Evolutionary conservation across 2,888 invertebrate genomes (phyloP), one percentile per base, ranked within the genome.

Genomic region (Pseudeuparius sepicola): DNA sequence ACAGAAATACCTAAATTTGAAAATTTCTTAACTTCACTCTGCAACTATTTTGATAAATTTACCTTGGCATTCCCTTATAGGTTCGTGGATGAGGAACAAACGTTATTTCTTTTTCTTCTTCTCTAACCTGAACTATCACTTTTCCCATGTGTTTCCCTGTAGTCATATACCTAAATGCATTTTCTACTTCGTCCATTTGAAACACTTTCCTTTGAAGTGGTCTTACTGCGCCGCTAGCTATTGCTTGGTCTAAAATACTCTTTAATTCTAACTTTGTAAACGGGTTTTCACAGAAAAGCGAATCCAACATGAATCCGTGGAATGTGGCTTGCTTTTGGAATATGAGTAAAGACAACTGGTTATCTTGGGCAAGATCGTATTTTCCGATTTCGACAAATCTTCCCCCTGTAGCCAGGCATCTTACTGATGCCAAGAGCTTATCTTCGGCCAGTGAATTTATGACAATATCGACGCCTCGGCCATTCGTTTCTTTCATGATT

Each of bases 401-500:
- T 7, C 89, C 78, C 1, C 68, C 64, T 2, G 47, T 47, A 1
- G 67, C 73, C 5, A 79, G 56, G 45, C 79, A 79, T 3, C 75
- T 63, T 0, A 77, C 58, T 0, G 78, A 78, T 0, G 78, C 84
- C 52, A 75, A 70, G 1, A 96, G 68, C 60, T 94, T 94, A 28
- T 96, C 93, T 52, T 89, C 93, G 1, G 93, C 77, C 25, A 97
- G 64, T 0, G 92, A 93, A 60, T 97, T 97, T 4, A 90, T 64
- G 9, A 96, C 85, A 35, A 93, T 64, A 54, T 97, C 88, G 0
- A 97, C 94, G 24, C 94, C 93, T 48, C 70, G 69, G 6, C 94
- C 93, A 4, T 79, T 69, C 0, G 94, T 94, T 50, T 76, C 72
- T 26, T 67, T 67, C 48, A 80, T 69, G 34, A 97, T 72, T 72